Evolutionary conservation across 2,888 invertebrate genomes (phyloP), one percentile per base, ranked within the genome.

Genomic region (Agrotis segetum): DNA sequence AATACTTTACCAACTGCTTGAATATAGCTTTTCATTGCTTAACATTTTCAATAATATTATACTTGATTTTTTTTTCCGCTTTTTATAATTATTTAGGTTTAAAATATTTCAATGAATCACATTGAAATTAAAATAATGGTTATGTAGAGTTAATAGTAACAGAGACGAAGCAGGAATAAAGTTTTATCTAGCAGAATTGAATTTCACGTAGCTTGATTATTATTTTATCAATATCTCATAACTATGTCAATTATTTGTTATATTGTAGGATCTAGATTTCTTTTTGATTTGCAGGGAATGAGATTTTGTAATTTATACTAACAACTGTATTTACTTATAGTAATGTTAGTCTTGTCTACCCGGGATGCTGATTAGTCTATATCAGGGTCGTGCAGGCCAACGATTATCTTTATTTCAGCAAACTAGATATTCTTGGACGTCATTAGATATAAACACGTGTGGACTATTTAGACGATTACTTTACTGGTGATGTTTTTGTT

Each of bases 351-450:
- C 34, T 50, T 19, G 21, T 52, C 66, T 73, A 82, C 59, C 56
- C 65, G 62, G 77, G 71, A 73, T 77, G 55, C 66, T 64, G 56
- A 61, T 71, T 58, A 66, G 59, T 74, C 29, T 55, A 67, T 76
- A 85, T 69, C 67, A 75, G 70, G 46, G 63, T 71, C 53, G 24
- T 58, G n/a, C 21, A 77, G 80, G 77, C 85, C 76, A 82, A 59
- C 16, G 40, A 71, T 81, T 86, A 85, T 85, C 85, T 76, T 53
- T 66, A 67, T 84, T 81, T 84, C 67, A 82, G 78, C 40, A 56
- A 66, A 78, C 40, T 81, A 76, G 67, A 83, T 71, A 61, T 76
- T 65, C 47, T 65, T 71, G n/a, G 50, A 52, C 40, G 55, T 73
- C 66, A 24, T 58, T 47, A 29, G 55, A 40, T 63, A 46, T 71